Evolutionary conservation across 2,888 invertebrate species (phyloP), one percentile per base, ranked within the genome.

Genomic region (Harpalus rubripes): DNA sequence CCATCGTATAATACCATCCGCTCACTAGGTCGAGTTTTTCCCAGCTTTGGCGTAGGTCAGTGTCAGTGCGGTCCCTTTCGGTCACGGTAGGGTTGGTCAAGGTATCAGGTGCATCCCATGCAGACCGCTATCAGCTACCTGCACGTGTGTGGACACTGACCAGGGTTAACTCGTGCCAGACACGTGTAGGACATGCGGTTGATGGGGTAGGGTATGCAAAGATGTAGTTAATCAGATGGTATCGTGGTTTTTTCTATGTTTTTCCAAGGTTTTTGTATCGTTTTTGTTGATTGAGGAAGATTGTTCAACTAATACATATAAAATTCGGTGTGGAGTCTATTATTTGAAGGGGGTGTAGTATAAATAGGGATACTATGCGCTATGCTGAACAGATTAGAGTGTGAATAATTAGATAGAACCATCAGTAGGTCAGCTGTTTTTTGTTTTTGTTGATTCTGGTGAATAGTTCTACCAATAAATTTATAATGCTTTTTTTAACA

Each of bases 1-100:
- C 32, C 32, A 32, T 32, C 5, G 32, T 6, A 32, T 32, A 32
- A 32, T 32, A 52, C 44, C 44, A 12, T 52, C 44, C 44, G 12
- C 44, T 52, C 44, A 12, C 44, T 52, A 12, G 44, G 44, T 32
- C 44, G 44, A 52, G 44, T 52, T 52, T 52, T 52, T 52, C 44
- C 44, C 44, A 5, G 44, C 44, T 12, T 63, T 26, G 22, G 10
- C 63, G 22, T 63, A 63, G 63, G 63, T 63, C 63, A 63, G 59
- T 18, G 7, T 5, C 59, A 16, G 22, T 63, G 63, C 63, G 63
- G 18, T 22, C 63, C 63, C 22, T 22, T 18, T 18, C 63, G 63
- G 63, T 63, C 63, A 63, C 22, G 63, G 63, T 63, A 63, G 63
- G 63, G 63, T 63, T 63, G 26, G 63, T 63, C 63, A 63, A 22